A percentile compares a stretch with the other conserved stretches of the same genome.
phyloP scores from a whole-genome alignment of 30 jellyfish, hydroid and myxozoan genomes.

The Catostylus mosaicus region DNA sequence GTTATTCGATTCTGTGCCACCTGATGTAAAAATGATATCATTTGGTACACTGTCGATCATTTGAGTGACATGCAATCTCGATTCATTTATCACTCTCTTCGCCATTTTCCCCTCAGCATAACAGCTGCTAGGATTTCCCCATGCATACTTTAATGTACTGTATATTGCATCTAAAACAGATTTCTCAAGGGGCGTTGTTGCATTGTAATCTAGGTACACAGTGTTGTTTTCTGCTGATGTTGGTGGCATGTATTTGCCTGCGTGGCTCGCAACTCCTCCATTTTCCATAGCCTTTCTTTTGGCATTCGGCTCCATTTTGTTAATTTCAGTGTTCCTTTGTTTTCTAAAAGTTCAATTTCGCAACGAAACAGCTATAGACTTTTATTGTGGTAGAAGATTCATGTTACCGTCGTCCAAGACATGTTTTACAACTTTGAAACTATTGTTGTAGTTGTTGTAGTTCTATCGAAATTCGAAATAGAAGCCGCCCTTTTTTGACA shows the following conservation, averaged over 20 bases:
- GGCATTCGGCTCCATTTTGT: constrained; percentile 3
- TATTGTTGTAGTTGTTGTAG: too few relatives aligned
- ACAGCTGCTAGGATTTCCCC: constrained; percentile 99
- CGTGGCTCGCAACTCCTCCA: not conserved
- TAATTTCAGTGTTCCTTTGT: not conserved
- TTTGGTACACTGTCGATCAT: constrained; percentile 66
- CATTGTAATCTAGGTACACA: constrained; percentile 86
- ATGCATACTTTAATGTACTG: constrained; percentile 71
- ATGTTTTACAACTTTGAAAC: too few relatives aligned
- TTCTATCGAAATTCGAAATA: too few relatives aligned
- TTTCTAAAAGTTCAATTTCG: not conserved
- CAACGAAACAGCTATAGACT: not conserved
- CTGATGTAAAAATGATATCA: constrained; percentile 83
- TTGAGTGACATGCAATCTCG: constrained; percentile 67
- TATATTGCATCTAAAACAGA: constrained; percentile 74
- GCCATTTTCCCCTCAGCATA: constrained; percentile 88
- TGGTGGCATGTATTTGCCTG: not conserved
- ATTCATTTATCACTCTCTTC: constrained; percentile 63
- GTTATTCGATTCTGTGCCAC: constrained; percentile 96
- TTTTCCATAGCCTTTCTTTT: not conserved
- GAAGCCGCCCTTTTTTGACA: too few relatives aligned
- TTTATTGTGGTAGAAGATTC: too few relatives aligned
- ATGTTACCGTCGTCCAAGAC: too few relatives aligned
- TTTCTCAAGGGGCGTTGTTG: constrained; percentile 96
- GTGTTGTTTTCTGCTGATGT: not conserved